A percentile compares a stretch with the other conserved stretches of the same genome.
Conservation (phyloP, 1,140 invertebrate genomes). For the Venturia canescens region DNA sequence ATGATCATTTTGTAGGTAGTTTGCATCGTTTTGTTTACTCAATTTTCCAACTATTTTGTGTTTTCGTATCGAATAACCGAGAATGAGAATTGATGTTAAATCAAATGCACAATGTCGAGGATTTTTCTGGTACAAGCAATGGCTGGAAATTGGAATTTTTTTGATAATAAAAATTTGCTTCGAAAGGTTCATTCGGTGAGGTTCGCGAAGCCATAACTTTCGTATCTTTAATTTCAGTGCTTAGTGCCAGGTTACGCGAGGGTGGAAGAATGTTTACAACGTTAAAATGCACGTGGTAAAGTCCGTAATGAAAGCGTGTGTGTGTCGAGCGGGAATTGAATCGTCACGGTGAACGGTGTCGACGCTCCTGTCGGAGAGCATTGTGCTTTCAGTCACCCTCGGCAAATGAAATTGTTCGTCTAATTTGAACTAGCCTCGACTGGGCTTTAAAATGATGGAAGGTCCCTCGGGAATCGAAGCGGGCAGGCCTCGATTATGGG, state of each 20-base stretch:
- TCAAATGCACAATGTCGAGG: too few species aligned
- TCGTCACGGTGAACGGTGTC: slow-evolving; percentile 40
- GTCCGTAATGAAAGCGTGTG: slow-evolving; percentile 10
- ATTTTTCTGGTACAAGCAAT: too few species aligned
- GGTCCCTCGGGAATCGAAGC: slow-evolving; percentile 65
- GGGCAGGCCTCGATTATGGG: slow-evolving; percentile 36
- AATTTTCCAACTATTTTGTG: too few species aligned
- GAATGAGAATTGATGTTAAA: too few species aligned
- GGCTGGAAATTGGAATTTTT: too few species aligned
- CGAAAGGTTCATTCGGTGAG: too few species aligned
- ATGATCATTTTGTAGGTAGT: too few species aligned
- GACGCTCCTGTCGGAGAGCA: slow-evolving; percentile 48
- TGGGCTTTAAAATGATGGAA: slow-evolving; percentile 72
- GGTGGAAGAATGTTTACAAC: neutral
- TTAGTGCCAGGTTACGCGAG: neutral
- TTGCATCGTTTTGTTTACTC: too few species aligned
- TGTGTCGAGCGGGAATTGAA: slow-evolving; percentile 19
- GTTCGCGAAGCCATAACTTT: neutral
- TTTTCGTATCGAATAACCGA: too few species aligned
- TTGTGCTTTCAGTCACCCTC: slow-evolving; percentile 47
- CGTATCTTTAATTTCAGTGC: neutral
- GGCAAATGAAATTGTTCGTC: slow-evolving; percentile 70
- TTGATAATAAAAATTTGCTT: too few species aligned
- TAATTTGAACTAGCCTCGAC: slow-evolving; percentile 68
- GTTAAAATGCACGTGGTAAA: neutral